These are phyloP conservation scores for Drosophila baimaii DNA, from an alignment of 1,140 invertebrate species.

Conservation along the genomic window DNA sequence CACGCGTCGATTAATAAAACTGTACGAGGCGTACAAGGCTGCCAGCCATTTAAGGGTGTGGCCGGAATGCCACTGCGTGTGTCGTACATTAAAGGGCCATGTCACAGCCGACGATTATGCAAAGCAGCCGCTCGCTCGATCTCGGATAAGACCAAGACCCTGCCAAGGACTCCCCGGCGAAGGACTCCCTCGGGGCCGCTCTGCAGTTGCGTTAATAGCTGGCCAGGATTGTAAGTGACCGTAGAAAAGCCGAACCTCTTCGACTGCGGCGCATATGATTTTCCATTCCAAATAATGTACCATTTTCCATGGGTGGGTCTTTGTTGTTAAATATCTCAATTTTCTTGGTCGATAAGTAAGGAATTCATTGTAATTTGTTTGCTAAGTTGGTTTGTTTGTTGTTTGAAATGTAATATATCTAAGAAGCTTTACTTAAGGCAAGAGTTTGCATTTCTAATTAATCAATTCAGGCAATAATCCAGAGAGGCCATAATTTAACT, in stretches of 20 bases:
- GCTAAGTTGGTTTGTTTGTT: background rate
- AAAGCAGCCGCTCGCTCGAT: conserved; percentile 59
- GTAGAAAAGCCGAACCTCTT: background rate
- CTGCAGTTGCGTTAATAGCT: conserved; percentile 43
- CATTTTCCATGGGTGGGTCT: background rate
- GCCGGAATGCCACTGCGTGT: conserved; percentile 44
- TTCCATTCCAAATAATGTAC: background rate
- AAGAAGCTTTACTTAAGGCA: background rate
- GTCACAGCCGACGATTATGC: conserved; percentile 75
- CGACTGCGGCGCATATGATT: background rate
- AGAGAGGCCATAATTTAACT: background rate
- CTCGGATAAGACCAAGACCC: conserved; percentile 50
- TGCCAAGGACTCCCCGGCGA: conserved; percentile 6
- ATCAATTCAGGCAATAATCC: background rate
- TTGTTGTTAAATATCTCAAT: background rate
- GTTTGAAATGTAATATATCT: background rate
- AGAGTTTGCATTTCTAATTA: background rate
- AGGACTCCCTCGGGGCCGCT: too few species aligned
- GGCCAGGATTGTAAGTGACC: conserved; percentile 15
- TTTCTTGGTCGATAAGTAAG: background rate
- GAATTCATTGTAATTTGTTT: background rate
- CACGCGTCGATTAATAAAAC: conserved; percentile 80
- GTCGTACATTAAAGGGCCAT: conserved; percentile 69
- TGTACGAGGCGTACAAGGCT: conserved; percentile 38
- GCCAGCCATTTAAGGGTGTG: conserved; percentile 33